A percentile compares a stretch with the other conserved stretches of the same genome.
phyloP scores from a whole-genome alignment of 2,888 invertebrate species.

The Megastigmus dorsalis region DNA sequence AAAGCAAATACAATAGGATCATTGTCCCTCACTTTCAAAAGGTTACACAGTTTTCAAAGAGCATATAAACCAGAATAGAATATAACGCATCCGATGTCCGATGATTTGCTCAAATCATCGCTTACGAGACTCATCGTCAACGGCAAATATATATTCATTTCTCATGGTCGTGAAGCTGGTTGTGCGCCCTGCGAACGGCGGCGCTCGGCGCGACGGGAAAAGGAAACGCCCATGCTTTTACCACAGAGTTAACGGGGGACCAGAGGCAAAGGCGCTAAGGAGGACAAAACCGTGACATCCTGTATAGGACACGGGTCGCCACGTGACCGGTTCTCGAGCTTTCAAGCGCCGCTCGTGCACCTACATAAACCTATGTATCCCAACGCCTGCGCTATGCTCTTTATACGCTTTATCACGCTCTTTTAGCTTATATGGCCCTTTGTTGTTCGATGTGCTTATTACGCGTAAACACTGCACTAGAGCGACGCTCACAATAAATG shows the following conservation, averaged over 20 bases:
- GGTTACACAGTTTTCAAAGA: too few relatives aligned
- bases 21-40: too few relatives aligned
- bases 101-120: too few relatives aligned
- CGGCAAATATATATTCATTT: constrained; percentile 5
- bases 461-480: constrained; percentile 23
- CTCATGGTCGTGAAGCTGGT: neutral
- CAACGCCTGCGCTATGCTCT: neutral
- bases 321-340: constrained; percentile 63
- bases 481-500: constrained; percentile 7
- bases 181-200: neutral
- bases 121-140: too few relatives aligned
- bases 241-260: constrained; percentile 59
- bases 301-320: constrained; percentile 68
- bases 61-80: too few relatives aligned
- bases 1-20: too few relatives aligned
- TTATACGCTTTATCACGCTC: constrained; percentile 10
- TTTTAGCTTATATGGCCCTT: constrained; percentile 15
- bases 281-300: constrained; percentile 71
- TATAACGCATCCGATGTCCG: too few relatives aligned
- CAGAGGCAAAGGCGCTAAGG: constrained; percentile 65
- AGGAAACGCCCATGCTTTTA: constrained; percentile 69
- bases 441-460: neutral
- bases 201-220: constrained; percentile 45
- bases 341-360: neutral
- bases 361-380: neutral